phyloP scores from a whole-genome alignment of 2,797 vertebrate genomes.

The Dermochelys coriacea region DNA sequence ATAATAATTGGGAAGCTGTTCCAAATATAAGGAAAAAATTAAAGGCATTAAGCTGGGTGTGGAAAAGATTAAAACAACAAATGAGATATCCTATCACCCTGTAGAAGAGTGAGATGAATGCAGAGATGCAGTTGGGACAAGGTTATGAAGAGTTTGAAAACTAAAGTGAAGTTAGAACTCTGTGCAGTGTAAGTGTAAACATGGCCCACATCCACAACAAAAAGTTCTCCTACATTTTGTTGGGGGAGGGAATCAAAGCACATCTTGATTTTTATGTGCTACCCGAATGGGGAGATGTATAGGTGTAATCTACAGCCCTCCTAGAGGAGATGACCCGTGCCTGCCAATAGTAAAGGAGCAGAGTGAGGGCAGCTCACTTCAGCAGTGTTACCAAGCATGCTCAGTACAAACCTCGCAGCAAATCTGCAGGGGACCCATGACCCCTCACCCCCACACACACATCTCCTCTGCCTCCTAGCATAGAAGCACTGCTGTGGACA shows the following conservation, averaged over 20 bases:
- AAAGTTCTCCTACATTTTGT: not conserved
- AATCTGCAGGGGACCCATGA: too few species aligned
- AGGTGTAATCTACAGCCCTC: not conserved
- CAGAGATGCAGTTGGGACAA: not conserved
- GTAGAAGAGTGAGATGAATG: too few species aligned
- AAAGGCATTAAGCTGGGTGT: not conserved
- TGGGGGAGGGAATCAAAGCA: not conserved
- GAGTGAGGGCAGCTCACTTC: too few species aligned
- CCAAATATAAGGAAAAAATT: not conserved
- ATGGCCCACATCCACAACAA: not conserved
- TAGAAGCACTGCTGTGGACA: not conserved
- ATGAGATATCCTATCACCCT: too few species aligned
- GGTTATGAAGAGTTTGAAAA: not conserved
- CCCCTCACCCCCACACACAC: too few species aligned
- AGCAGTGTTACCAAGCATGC: too few species aligned
- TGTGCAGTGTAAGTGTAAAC: not conserved
- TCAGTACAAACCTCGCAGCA: too few species aligned
- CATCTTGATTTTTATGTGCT: not conserved
- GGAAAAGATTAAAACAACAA: not conserved
- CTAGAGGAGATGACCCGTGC: too few species aligned
- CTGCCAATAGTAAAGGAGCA: too few species aligned
- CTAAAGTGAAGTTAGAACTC: not conserved
- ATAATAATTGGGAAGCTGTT: not conserved
- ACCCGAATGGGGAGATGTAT: not conserved
- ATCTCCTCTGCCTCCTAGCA: not conserved